A percentile compares a stretch with the other conserved stretches of the same genome.
Conservation (phyloP, 2,113 vertebrate genomes). For the Tympanuchus pallidicinctus region DNA sequence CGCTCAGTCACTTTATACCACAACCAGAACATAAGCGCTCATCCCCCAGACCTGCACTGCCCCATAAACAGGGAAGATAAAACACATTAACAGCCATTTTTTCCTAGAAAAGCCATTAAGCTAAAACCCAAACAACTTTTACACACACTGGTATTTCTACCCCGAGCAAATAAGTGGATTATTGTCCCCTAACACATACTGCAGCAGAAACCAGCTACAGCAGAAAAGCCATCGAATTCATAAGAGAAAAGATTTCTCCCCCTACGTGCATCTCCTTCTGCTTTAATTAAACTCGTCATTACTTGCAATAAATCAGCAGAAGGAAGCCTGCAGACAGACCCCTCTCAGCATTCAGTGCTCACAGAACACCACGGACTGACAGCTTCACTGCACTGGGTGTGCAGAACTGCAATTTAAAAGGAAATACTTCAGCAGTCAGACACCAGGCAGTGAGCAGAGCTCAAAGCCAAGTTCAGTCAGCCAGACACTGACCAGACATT, state of each 20-base stretch:
- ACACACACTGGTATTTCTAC: background rate
- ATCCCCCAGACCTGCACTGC: background rate
- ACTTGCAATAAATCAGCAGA: background rate
- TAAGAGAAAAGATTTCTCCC: background rate
- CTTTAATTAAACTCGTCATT: background rate
- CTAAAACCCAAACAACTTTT: background rate
- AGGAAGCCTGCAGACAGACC: background rate
- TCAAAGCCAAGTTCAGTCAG: background rate
- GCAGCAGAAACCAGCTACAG: background rate
- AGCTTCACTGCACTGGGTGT: background rate
- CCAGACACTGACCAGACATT: background rate
- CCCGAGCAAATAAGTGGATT: background rate
- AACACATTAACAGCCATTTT: background rate
- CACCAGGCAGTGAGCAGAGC: background rate
- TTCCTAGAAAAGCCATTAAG: background rate
- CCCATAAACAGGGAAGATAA: background rate
- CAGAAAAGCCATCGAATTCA: background rate
- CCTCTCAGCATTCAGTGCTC: background rate
- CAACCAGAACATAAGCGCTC: background rate
- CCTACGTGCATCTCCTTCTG: background rate
- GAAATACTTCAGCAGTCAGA: background rate
- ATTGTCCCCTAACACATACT: background rate
- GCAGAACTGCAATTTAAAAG: background rate
- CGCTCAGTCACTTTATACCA: background rate
- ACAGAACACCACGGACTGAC: background rate